Evolutionary conservation across 2,797 vertebrate species (phyloP).

Genomic region (Lithobates sylvaticus): DNA sequence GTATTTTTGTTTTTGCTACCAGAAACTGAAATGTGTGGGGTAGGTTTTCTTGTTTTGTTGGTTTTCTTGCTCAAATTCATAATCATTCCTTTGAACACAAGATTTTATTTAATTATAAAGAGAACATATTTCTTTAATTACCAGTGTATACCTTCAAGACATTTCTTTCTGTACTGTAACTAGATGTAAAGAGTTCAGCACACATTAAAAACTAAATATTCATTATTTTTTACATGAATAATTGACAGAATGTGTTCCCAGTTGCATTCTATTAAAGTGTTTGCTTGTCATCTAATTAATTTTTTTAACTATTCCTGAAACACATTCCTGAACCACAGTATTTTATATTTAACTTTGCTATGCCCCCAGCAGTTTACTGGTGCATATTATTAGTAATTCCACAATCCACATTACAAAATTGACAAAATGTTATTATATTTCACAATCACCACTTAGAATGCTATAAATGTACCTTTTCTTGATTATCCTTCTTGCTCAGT

Average conservation of each 20-base stretch:
- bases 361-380: background rate
- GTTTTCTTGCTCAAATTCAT: background rate
- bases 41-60: too few relatives aligned
- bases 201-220: background rate
- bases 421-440: too few relatives aligned
- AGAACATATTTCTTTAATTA: background rate
- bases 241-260: background rate
- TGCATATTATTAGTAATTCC: background rate
- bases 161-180: background rate
- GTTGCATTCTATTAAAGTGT: background rate
- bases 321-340: background rate
- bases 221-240: background rate
- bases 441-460: background rate
- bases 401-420: too few relatives aligned
- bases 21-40: too few relatives aligned
- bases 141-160: background rate
- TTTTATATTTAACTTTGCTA: background rate
- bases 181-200: background rate
- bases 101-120: background rate
- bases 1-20: too few relatives aligned
- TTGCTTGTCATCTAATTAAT: background rate
- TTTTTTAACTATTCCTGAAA: slow-evolving; percentile 1
- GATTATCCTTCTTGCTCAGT: too few relatives aligned
- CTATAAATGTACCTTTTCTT: background rate
- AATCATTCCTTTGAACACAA: background rate